Percentiles rank a stretch among this genome's conserved stretches.
These are phyloP conservation scores for Caenorhabditis sp. DNA, from an alignment of 2,888 invertebrate genomes.

Conservation along the genomic window DNA sequence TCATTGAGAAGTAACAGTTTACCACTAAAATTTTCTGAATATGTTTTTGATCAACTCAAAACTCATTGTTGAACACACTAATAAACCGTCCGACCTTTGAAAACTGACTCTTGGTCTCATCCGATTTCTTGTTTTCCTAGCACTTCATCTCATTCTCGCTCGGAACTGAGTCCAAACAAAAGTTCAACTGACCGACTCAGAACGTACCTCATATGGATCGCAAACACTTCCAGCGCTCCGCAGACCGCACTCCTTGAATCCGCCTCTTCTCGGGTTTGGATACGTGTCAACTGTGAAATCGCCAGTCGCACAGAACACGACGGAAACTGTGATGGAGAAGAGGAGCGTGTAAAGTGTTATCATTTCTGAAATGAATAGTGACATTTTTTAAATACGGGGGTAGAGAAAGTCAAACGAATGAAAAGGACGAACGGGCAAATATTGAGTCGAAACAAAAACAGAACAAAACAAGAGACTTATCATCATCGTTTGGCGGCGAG, in stretches of 20 bases:
- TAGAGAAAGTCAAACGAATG: constrained; percentile 1
- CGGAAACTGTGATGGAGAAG: not conserved
- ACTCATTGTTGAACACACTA: no score
- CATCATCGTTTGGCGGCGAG: no score
- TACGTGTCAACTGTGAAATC: constrained; percentile 61
- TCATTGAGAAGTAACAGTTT: no score
- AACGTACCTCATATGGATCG: constrained; percentile 66
- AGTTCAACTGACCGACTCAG: not conserved
- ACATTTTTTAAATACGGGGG: no score
- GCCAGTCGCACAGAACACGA: constrained; percentile 14
- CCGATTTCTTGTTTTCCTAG: not conserved
- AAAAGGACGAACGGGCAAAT: constrained; percentile 21
- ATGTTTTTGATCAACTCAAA: no score
- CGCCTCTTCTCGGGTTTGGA: constrained; percentile 63
- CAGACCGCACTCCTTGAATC: constrained; percentile 64
- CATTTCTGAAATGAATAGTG: no score
- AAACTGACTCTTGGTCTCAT: no score
- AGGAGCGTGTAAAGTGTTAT: not conserved
- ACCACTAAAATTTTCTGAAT: no score
- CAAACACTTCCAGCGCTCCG: constrained; percentile 61
- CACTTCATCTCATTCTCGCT: no score
- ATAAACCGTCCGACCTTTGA: not conserved
- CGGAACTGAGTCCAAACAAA: not conserved
- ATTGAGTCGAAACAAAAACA: constrained; percentile 21
- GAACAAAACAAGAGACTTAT: constrained; percentile 39